A percentile compares a stretch with the other conserved stretches of the same genome.
Conservation (phyloP, 2,113 vertebrate genomes). For the Lampris megalopsis region DNA sequence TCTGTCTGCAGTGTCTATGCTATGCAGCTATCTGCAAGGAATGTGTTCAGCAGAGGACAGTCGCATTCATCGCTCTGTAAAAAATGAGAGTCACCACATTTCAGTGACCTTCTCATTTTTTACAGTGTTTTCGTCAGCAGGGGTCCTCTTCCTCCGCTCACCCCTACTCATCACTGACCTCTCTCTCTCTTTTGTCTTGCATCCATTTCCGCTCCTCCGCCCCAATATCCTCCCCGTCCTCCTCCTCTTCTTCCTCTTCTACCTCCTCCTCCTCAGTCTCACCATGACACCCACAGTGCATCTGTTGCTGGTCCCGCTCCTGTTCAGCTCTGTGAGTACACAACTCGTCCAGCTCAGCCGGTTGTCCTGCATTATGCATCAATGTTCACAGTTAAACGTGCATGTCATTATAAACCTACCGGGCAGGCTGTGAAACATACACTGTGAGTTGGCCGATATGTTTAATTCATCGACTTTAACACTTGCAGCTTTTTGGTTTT, state of each 20-base stretch:
- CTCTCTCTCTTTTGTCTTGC: background rate
- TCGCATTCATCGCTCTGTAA: background rate
- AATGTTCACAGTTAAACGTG: slow-evolving; percentile 48
- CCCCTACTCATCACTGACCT: slow-evolving; percentile 16
- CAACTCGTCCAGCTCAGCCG: slow-evolving; percentile 31
- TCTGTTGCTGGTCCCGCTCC: slow-evolving; percentile 74
- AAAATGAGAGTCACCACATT: background rate
- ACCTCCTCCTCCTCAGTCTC: slow-evolving; percentile 26
- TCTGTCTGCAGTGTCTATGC: background rate
- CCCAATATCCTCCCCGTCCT: slow-evolving; percentile 5
- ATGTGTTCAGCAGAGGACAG: background rate
- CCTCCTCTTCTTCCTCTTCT: slow-evolving; percentile 19
- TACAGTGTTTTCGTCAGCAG: too few species aligned
- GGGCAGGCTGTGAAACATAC: slow-evolving; percentile 5
- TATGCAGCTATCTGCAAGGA: background rate
- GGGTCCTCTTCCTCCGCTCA: slow-evolving; percentile 16
- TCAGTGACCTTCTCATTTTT: background rate
- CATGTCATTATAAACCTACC: slow-evolving; percentile 28
- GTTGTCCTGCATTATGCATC: slow-evolving; percentile 13
- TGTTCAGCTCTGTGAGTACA: slow-evolving; percentile 79
- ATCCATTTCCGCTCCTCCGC: slow-evolving; percentile 7
- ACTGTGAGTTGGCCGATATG: background rate
- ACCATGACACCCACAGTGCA: slow-evolving; percentile 73
- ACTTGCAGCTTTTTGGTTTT: background rate
- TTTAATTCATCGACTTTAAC: slow-evolving; percentile 7